These are phyloP conservation scores for Conistra vaccinii DNA, from an alignment of 2,888 invertebrate genomes.

Conservation along the genomic window DNA sequence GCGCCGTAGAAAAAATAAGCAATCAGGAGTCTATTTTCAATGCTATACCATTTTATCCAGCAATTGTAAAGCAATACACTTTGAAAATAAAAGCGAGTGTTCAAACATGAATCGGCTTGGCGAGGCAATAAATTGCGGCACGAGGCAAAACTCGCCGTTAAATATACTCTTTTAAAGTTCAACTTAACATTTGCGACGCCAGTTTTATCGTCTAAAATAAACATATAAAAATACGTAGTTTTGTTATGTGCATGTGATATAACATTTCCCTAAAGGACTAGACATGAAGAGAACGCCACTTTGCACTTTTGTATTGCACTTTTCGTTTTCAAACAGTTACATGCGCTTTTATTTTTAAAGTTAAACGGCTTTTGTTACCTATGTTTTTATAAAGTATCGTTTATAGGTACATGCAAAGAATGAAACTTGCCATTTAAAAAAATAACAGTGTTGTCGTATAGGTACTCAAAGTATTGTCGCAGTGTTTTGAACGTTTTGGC, in stretches of 20 bases:
- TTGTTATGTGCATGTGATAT: slow-evolving; percentile 65
- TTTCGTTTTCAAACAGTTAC: slow-evolving; percentile 56
- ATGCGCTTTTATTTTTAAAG: slow-evolving; percentile 41
- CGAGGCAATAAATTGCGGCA: slow-evolving; percentile 71
- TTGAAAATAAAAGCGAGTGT: slow-evolving; percentile 72
- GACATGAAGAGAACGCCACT: slow-evolving; percentile 62
- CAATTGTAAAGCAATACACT: slow-evolving; percentile 70
- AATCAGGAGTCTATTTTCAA: slow-evolving; percentile 61
- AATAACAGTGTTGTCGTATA: too few species aligned
- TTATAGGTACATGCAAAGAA: neutral
- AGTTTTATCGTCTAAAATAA: slow-evolving; percentile 72
- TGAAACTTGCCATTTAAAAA: neutral
- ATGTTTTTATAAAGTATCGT: slow-evolving; percentile 1
- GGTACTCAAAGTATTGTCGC: too few species aligned
- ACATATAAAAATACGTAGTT: slow-evolving; percentile 66
- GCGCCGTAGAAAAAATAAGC: slow-evolving; percentile 57
- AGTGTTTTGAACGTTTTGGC: neutral
- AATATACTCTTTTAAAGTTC: slow-evolving; percentile 73
- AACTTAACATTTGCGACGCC: slow-evolving; percentile 70
- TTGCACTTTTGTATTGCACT: slow-evolving; percentile 62
- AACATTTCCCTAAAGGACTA: slow-evolving; percentile 70
- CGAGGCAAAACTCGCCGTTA: slow-evolving; percentile 69
- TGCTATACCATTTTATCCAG: slow-evolving; percentile 62
- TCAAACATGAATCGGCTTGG: slow-evolving; percentile 72
- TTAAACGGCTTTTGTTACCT: slow-evolving; percentile 4